phyloP scores from a whole-genome alignment of 2,888 invertebrate genomes.

The Scaptomyza cyrtandrae region DNA sequence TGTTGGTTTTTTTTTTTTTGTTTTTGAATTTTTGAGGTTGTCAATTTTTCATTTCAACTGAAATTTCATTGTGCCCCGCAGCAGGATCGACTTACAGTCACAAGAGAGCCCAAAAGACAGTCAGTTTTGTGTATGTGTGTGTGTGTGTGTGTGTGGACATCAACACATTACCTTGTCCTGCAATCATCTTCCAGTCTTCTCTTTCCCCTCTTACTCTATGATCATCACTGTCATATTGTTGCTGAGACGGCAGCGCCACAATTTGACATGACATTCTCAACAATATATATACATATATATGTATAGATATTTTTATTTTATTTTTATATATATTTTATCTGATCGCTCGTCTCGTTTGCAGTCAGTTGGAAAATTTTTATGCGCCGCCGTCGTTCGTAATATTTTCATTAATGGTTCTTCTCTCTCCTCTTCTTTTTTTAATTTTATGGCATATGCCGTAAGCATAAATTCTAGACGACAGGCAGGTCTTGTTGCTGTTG shows the following conservation, averaged over 20 bases:
- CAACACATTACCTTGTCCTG: conserved; percentile 9
- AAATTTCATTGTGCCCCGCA: conserved; percentile 58
- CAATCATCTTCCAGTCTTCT: background rate
- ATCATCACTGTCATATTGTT: conserved; percentile 57
- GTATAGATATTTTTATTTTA: conserved; percentile 1
- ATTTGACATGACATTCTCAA: conserved; percentile 73
- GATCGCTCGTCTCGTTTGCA: conserved; percentile 69
- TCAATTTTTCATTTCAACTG: conserved; percentile 69
- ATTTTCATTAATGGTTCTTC: conserved; percentile 66
- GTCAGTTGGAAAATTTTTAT: conserved; percentile 72
- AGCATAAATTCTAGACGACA: conserved; percentile 50
- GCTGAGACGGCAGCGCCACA: conserved; percentile 59
- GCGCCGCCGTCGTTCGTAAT: conserved; percentile 53
- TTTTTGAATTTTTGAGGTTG: conserved; percentile 6
- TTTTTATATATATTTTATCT: conserved; percentile 54
- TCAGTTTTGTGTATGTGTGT: conserved; percentile 19
- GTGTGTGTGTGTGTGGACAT: background rate
- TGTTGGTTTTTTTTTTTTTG: background rate
- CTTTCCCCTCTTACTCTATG: conserved; percentile 5
- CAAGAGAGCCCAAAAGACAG: conserved; percentile 11
- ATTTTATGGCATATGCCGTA: conserved; percentile 65
- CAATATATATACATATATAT: conserved; percentile 22
- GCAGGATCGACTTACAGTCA: conserved; percentile 60
- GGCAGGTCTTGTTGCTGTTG: conserved; percentile 18
- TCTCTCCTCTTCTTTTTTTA: conserved; percentile 16